Evolutionary conservation across 2,113 vertebrate species (phyloP).

Genomic region (Oriolus oriolus): DNA sequence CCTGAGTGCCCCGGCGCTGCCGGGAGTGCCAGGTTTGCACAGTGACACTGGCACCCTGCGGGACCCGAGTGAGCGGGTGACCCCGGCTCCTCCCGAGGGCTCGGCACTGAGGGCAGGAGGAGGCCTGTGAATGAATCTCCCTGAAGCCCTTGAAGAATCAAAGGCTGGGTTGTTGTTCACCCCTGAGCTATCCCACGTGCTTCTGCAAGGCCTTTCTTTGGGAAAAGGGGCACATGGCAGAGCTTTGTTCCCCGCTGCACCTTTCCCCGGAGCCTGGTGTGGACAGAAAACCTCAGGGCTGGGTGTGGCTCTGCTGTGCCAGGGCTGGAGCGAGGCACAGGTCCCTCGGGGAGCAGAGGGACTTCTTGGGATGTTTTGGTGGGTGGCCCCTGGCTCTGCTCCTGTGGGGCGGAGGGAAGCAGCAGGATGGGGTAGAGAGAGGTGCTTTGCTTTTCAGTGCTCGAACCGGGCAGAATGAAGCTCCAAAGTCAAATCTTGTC

Average conservation of each 20-base stretch:
- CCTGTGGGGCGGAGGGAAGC: neutral
- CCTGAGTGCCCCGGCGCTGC: too few species aligned
- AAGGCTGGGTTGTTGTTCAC: neutral
- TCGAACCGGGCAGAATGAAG: neutral
- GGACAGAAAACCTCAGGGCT: neutral
- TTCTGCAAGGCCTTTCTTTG: neutral
- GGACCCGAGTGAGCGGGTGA: neutral
- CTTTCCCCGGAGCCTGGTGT: neutral
- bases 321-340: fast-evolving
- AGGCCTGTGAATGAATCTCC: neutral
- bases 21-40: fast-evolving
- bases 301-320: neutral
- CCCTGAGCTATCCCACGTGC: neutral
- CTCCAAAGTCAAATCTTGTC: neutral
- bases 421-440: fast-evolving
- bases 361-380: neutral
- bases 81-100: neutral
- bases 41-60: fast-evolving
- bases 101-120: neutral
- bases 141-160: neutral
- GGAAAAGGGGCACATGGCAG: neutral
- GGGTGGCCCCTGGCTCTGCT: neutral
- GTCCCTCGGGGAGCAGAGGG: neutral
- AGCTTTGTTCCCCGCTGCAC: neutral
- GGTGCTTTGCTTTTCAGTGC: neutral